Evolutionary conservation across 1,140 invertebrate species (phyloP).

Genomic region (Cotesia chilonis): DNA sequence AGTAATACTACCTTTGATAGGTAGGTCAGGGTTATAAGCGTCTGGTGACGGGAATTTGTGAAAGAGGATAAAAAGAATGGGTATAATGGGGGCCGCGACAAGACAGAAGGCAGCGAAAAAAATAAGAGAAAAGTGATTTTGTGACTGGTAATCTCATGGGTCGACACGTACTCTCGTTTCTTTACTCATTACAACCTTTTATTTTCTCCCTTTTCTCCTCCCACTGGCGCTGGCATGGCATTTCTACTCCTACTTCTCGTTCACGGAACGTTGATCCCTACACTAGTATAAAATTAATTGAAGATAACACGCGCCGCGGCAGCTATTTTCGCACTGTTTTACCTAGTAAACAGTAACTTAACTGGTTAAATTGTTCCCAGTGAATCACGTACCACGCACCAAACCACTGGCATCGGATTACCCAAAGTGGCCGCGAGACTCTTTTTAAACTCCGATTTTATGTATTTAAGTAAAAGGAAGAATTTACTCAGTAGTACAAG

Average conservation of each 20-base stretch:
- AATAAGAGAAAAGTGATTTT: not conserved
- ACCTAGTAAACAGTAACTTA: conserved; percentile 2
- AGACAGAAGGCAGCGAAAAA: not conserved
- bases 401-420: conserved; percentile 15
- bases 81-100: not conserved
- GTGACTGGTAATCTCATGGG: conserved; percentile 6
- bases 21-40: conserved; percentile 26
- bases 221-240: too few relatives aligned
- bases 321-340: conserved; percentile 1
- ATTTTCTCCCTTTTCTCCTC: too few relatives aligned
- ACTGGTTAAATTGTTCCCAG: conserved; percentile 21
- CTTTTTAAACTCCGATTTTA: conserved; percentile 20
- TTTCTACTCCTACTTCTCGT: not conserved
- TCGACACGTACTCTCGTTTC: not conserved
- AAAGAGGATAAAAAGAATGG: not conserved
- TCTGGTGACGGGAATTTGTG: not conserved
- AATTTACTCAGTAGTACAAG: conserved; percentile 16
- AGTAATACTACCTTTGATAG: not conserved
- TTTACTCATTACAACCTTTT: too few relatives aligned
- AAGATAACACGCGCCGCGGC: conserved; percentile 24
- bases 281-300: conserved; percentile 27
- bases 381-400: conserved; percentile 9
- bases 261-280: conserved; percentile 15
- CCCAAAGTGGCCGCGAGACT: conserved; percentile 29
- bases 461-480: conserved; percentile 23